phyloP scores from a whole-genome alignment of 2,797 vertebrate species.

The Odontamblyopus rebecca region DNA sequence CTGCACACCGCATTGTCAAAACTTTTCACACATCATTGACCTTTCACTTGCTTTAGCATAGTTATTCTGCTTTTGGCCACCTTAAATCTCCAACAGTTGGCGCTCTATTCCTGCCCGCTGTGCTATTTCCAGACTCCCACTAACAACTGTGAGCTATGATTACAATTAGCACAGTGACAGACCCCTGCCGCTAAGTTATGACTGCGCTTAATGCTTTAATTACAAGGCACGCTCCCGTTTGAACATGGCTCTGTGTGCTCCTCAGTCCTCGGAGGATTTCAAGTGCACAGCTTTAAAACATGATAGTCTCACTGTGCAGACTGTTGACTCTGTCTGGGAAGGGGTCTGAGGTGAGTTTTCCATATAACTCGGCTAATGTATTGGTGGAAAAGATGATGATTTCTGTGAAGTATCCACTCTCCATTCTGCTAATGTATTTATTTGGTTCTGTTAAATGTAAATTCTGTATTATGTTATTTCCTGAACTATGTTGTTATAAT shows the following conservation, averaged over 20 bases:
- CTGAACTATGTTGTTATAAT: too few relatives aligned
- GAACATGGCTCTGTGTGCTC: slow-evolving; percentile 14
- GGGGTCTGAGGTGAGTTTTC: background rate
- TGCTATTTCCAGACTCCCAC: slow-evolving; percentile 22
- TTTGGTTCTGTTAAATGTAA: background rate
- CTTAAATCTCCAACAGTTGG: slow-evolving; percentile 5
- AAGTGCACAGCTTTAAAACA: background rate
- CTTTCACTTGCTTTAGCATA: slow-evolving; percentile 20
- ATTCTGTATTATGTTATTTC: too few relatives aligned
- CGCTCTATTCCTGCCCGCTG: slow-evolving; percentile 18
- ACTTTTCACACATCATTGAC: slow-evolving; percentile 5
- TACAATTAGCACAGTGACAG: slow-evolving; percentile 44
- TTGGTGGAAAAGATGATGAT: slow-evolving; percentile 9
- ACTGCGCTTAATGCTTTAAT: slow-evolving; percentile 35
- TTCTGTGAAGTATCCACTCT: background rate
- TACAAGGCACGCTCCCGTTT: slow-evolving; percentile 25
- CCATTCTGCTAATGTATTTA: background rate
- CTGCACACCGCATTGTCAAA: too few relatives aligned
- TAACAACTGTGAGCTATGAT: slow-evolving; percentile 38
- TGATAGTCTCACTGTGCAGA: slow-evolving; percentile 13
- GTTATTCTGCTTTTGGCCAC: slow-evolving; percentile 15
- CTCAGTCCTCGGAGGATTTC: slow-evolving; percentile 2
- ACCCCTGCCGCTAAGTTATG: slow-evolving; percentile 44
- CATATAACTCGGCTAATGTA: background rate
- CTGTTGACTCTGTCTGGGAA: background rate